A percentile compares a stretch with the other conserved stretches of the same genome.
These are phyloP conservation scores for Drosophila trichaetosa DNA, from an alignment of 2,888 invertebrate genomes.

Conservation along the genomic window DNA sequence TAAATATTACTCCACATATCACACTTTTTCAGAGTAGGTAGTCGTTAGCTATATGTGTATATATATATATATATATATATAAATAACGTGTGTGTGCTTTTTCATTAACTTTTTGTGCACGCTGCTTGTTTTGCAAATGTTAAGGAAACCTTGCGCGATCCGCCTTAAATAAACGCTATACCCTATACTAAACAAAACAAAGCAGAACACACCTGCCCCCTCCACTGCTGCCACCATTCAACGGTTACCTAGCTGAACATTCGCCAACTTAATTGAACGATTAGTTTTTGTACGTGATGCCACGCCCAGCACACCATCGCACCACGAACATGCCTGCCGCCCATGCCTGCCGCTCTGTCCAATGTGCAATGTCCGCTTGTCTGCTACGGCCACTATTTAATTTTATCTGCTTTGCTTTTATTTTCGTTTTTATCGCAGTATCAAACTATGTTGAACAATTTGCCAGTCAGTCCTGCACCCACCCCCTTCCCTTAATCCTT, in stretches of 20 bases:
- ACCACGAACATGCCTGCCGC: not conserved
- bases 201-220: not conserved
- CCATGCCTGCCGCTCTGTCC: not conserved
- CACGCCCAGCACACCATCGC: conserved; percentile 50
- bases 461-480: conserved; percentile 28
- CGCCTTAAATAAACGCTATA: conserved; percentile 1
- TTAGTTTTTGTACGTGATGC: conserved; percentile 76
- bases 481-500: not conserved
- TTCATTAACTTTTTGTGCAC: conserved; percentile 72
- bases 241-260: conserved; percentile 26
- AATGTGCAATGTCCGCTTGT: conserved; percentile 32
- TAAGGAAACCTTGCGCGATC: conserved; percentile 33
- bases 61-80: not conserved
- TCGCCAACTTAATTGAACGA: conserved; percentile 75
- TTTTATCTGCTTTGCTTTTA: conserved; percentile 70
- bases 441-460: conserved; percentile 70
- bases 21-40: conserved; percentile 21
- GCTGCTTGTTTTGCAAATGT: conserved; percentile 68
- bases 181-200: conserved; percentile 1
- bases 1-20: not conserved
- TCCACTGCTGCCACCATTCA: not conserved
- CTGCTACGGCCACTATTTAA: conserved; percentile 71
- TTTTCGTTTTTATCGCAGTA: conserved; percentile 62
- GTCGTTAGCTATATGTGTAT: conserved; percentile 11
- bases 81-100: conserved; percentile 22